Conservation (phyloP, 2,113 vertebrate species). For the Hyaena hyaena region DNA sequence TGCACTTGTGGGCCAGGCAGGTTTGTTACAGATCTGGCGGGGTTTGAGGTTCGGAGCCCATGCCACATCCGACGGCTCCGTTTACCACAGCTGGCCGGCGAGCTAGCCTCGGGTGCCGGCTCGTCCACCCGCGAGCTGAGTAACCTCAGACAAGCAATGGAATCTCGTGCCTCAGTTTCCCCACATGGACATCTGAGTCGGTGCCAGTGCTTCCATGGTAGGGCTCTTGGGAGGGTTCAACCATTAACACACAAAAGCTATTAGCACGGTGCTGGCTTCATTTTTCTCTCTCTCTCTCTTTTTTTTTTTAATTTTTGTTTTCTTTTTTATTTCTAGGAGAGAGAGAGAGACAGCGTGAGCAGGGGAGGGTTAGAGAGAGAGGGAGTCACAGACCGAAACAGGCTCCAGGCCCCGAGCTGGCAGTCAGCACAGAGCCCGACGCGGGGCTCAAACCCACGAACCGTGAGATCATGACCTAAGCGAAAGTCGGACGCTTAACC, state of each 20-base stretch:
- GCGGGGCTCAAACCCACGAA: too few relatives aligned
- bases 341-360: too few relatives aligned
- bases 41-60: neutral
- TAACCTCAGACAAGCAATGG: neutral
- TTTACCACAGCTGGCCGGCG: fast-evolving
- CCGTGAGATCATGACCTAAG: too few relatives aligned
- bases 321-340: too few relatives aligned
- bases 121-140: neutral
- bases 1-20: neutral
- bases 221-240: neutral
- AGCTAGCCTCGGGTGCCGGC: neutral
- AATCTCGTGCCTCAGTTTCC: neutral
- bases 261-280: neutral
- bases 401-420: too few relatives aligned
- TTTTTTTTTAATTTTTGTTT: too few relatives aligned
- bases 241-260: neutral
- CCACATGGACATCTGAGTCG: neutral
- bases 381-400: too few relatives aligned
- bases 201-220: neutral
- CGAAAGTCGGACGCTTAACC: too few relatives aligned
- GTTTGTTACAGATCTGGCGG: neutral
- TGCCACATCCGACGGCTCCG: fast-evolving
- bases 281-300: too few relatives aligned
- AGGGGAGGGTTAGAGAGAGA: too few relatives aligned
- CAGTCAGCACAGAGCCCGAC: too few relatives aligned